A percentile compares a stretch with the other conserved stretches of the same genome.
phyloP scores from a whole-genome alignment of 2,113 vertebrate species.

The Alosa alosa region DNA sequence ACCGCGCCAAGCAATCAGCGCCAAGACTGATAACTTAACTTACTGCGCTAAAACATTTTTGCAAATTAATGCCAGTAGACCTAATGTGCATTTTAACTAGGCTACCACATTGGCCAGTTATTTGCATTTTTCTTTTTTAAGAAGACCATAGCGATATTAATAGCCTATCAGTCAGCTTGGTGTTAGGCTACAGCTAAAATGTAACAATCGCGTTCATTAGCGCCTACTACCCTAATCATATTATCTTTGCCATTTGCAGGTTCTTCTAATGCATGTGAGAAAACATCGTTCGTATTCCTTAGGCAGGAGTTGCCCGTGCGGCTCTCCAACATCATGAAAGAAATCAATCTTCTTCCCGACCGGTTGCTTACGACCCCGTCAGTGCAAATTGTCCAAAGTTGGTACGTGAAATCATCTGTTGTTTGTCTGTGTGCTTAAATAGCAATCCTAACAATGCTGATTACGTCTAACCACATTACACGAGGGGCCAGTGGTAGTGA shows the following conservation, averaged over 20 bases:
- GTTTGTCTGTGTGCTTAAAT: neutral
- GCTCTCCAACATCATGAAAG: conserved; percentile 96
- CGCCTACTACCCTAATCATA: neutral
- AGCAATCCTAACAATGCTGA: conserved; percentile 17
- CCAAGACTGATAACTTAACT: neutral
- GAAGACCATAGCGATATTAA: neutral
- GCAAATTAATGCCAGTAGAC: neutral
- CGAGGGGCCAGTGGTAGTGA: conserved; percentile 43
- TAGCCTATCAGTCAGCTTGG: neutral
- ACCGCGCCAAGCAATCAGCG: too few species aligned
- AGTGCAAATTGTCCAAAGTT: conserved; percentile 89
- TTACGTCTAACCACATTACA: conserved; percentile 42
- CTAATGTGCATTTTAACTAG: neutral
- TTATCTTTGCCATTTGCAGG: conserved; percentile 60
- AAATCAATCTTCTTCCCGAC: conserved; percentile 89
- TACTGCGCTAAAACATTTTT: neutral
- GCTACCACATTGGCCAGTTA: neutral
- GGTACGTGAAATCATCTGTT: conserved; percentile 62
- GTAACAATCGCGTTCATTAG: neutral
- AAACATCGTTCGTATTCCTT: conserved; percentile 89
- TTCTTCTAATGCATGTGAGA: conserved; percentile 94
- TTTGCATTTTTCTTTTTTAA: neutral
- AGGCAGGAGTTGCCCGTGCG: conserved; percentile 92
- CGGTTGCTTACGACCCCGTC: conserved; percentile 84
- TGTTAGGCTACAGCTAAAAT: neutral